A percentile compares a stretch with the other conserved stretches of the same genome.
phyloP scores from a whole-genome alignment of 1,140 invertebrate genomes.

The Drosophila fuyamai region DNA sequence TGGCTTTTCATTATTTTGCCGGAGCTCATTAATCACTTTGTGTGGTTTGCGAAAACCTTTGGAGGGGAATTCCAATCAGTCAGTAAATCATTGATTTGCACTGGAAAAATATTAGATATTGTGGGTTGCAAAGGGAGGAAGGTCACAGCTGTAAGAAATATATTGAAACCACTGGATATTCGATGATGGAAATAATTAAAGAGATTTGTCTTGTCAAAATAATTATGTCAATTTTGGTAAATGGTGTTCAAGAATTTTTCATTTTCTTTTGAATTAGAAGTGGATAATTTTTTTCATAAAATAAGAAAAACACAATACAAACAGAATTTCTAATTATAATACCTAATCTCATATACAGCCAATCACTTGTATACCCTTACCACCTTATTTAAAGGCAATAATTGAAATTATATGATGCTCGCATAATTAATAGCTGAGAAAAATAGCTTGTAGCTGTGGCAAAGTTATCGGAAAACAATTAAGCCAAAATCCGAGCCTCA shows the following conservation, averaged over 20 bases:
- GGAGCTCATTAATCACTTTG: constrained; percentile 48
- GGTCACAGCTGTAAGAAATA: constrained; percentile 1
- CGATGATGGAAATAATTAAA: background rate
- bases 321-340: background rate
- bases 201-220: too few species aligned
- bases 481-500: constrained; percentile 49
- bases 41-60: constrained; percentile 1
- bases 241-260: too few species aligned
- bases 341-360: background rate
- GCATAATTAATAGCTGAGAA: constrained; percentile 25
- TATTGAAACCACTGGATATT: background rate
- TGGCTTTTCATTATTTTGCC: constrained; percentile 6
- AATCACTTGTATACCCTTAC: background rate
- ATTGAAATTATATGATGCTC: background rate
- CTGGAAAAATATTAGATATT: constrained; percentile 13
- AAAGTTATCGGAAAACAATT: constrained; percentile 69
- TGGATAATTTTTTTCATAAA: too few species aligned
- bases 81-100: constrained; percentile 37
- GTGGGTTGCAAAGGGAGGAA: background rate
- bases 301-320: too few species aligned
- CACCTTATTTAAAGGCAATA: background rate
- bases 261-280: too few species aligned
- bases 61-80: constrained; percentile 44
- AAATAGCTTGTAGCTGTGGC: constrained; percentile 41
- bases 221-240: too few species aligned